Conservation (phyloP, 2,113 vertebrate species). For the Apteryx mantelli region DNA sequence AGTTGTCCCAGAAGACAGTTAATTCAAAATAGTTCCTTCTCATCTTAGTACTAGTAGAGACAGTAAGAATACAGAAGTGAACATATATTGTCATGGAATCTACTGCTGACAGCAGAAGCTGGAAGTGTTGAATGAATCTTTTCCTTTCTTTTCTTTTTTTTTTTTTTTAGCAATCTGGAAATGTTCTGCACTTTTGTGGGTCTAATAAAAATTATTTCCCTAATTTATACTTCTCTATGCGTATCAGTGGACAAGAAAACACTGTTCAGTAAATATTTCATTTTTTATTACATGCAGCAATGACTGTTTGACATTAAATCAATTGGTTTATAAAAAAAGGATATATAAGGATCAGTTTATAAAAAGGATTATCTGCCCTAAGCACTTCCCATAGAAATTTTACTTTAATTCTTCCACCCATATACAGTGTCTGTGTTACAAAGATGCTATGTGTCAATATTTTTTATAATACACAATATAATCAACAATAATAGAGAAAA, state of each 20-base stretch:
- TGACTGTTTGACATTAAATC: not conserved
- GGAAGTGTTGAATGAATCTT: not conserved
- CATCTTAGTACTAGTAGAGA: not conserved
- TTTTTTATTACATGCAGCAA: not conserved
- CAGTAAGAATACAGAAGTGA: not conserved
- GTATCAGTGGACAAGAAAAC: not conserved
- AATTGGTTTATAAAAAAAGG: not conserved
- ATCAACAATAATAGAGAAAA: not conserved
- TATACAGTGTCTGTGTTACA: not conserved
- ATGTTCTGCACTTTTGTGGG: not conserved
- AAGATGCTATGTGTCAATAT: not conserved
- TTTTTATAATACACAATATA: not conserved
- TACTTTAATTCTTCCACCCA: not conserved
- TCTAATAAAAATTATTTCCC: not conserved
- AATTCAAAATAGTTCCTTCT: slow-evolving; percentile 1
- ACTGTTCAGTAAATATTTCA: not conserved
- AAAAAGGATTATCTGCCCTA: not conserved
- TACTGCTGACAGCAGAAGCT: not conserved
- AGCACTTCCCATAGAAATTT: not conserved
- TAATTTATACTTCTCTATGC: not conserved
- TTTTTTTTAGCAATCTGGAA: not conserved
- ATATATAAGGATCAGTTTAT: not conserved
- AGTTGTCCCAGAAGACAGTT: not conserved
- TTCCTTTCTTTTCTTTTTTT: not conserved
- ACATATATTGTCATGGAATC: not conserved